Evolutionary conservation across 1,140 invertebrate genomes (phyloP), one percentile per base, ranked within the genome.

Genomic region (Harpegnathos saltator): DNA sequence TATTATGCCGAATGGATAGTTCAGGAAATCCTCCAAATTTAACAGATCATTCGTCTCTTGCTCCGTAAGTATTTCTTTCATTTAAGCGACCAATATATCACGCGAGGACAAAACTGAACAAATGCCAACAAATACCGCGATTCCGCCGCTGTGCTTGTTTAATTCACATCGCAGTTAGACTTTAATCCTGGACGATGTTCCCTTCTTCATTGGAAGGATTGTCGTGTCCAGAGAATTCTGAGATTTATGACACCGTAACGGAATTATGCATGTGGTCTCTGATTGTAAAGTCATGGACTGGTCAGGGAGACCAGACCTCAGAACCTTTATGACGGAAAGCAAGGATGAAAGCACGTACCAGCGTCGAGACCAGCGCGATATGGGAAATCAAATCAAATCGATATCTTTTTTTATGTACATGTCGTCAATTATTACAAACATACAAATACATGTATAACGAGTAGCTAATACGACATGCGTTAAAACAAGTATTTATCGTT

Each of bases 201-300:
- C 58, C n/a, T 38, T n/a, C 48, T 77, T 38, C 19, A 24, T 77
- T 66, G 22, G 54, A 15, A 65, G 19, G 29, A 66, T 1, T 66
- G 58, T 74, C 38, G 68, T 72, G 29, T 9, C 5, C 29, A 24
- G 56, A 48, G 33, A 74, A 61, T 19, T 17, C 12, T 54, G 62
- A 77, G 63, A 77, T 77, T 77, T 19, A 19, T 66, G 48, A 19
- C 29, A 24, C 2, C 62, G 12, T 54, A 77, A 26, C 66, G 26
- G 19, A 66, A 4, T 38, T 38, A 66, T 56, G 48, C 19, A 11
- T n/a, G 62, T 26, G 48, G 48, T 77, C 52, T 24, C 44, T 22
- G 38, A 12, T 14, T 38, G 29, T 52, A 65, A 66, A 65, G 15
- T 65, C 15, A 48, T 19, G 11, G 15, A 44, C 19, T 15, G 5